Conservation (phyloP, 2,888 invertebrate genomes). For the Hyalella azteca region DNA sequence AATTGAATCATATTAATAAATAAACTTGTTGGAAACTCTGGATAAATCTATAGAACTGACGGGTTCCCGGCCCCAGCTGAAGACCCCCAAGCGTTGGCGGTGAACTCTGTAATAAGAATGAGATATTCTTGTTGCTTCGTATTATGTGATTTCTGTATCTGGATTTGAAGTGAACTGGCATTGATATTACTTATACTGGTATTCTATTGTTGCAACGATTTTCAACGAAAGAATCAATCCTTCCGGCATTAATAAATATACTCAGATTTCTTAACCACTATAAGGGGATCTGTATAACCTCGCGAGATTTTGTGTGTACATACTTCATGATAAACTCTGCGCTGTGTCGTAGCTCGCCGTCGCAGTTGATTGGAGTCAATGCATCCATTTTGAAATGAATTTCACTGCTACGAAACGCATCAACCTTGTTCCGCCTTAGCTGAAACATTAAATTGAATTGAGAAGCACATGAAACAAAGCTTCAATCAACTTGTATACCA, state of each 20-base stretch:
- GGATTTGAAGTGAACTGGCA: no score
- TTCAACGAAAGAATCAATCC: no score
- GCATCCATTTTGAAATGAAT: neutral
- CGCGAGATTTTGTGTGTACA: no score
- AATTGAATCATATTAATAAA: no score
- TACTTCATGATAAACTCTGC: neutral
- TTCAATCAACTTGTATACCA: neutral
- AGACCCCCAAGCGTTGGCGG: constrained; percentile 48
- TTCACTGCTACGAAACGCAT: constrained; percentile 1
- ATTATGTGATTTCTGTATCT: no score
- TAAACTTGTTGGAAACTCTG: neutral
- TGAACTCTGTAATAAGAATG: constrained; percentile 47
- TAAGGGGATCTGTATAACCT: no score
- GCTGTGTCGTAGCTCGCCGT: neutral
- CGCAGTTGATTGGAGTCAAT: neutral
- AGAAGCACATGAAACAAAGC: neutral
- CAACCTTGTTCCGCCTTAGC: neutral
- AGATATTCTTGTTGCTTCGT: no score
- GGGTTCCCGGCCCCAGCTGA: constrained; percentile 47
- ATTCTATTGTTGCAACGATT: no score
- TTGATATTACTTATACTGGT: no score
- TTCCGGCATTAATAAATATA: no score
- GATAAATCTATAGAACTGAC: constrained; percentile 26
- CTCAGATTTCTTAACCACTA: no score
- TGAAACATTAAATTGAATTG: neutral